phyloP scores from a whole-genome alignment of 92 coral and sea anemone genomes.

The Siderastrea siderea region DNA sequence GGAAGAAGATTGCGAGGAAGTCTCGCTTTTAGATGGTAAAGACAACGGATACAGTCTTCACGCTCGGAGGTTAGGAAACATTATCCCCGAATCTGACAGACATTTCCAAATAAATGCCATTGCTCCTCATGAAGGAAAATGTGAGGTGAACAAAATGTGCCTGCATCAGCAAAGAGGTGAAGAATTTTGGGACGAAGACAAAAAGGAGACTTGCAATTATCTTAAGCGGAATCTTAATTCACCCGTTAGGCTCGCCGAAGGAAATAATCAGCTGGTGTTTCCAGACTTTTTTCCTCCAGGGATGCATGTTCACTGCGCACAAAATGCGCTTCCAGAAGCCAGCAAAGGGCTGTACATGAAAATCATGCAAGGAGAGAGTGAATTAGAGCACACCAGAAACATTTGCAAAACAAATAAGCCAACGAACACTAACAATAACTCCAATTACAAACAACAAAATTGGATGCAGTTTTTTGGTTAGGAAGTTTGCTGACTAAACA shows the following conservation, averaged over 20 bases:
- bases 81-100: neutral
- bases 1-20: slow-evolving; percentile 42
- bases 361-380: slow-evolving; percentile 36
- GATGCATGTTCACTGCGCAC: slow-evolving; percentile 56
- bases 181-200: slow-evolving; percentile 5
- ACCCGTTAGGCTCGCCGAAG: slow-evolving; percentile 1
- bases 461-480: slow-evolving; percentile 61
- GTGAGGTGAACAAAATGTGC: neutral
- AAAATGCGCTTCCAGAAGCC: slow-evolving; percentile 46
- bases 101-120: neutral
- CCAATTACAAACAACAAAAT: slow-evolving; percentile 19
- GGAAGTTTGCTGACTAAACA: neutral
- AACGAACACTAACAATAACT: neutral
- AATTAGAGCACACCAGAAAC: neutral
- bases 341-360: slow-evolving; percentile 45
- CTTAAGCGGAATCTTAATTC: slow-evolving; percentile 38
- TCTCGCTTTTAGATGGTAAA: neutral
- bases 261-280: slow-evolving; percentile 32
- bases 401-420: slow-evolving; percentile 4
- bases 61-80: slow-evolving; percentile 11
- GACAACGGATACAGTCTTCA: neutral
- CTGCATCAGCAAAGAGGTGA: slow-evolving; percentile 2
- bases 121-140: neutral
- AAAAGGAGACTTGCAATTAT: slow-evolving; percentile 9
- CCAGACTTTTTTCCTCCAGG: slow-evolving; percentile 60